Evolutionary conservation across 2,888 invertebrate genomes (phyloP).

Genomic region (Drosophila yooni): DNA sequence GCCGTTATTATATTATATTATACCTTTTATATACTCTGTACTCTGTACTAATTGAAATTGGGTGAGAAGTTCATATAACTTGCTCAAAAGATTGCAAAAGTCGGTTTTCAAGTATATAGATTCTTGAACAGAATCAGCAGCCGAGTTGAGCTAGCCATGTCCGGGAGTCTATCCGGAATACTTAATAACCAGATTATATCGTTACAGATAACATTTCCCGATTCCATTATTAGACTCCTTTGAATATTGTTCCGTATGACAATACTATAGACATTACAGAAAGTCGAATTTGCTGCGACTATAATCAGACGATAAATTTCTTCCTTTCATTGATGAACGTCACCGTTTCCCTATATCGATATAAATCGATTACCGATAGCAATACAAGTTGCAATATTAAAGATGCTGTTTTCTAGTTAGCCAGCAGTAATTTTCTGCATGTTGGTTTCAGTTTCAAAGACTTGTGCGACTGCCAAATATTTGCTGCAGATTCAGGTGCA

Average conservation of each 20-base stretch:
- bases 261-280: background rate
- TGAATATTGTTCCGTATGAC: background rate
- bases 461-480: background rate
- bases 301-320: background rate
- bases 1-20: background rate
- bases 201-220: background rate
- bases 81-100: background rate
- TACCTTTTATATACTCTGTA: background rate
- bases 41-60: background rate
- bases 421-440: background rate
- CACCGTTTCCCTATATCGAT: background rate
- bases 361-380: background rate
- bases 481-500: background rate
- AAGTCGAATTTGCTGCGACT: background rate
- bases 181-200: background rate
- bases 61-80: background rate
- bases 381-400: background rate
- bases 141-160: background rate
- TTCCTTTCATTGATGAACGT: fast-evolving
- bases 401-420: background rate
- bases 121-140: background rate
- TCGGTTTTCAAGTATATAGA: background rate
- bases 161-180: background rate
- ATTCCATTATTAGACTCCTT: background rate
- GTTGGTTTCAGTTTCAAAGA: background rate